Base-by-base conservation (phyloP, 2,113 vertebrate genomes). In the Zosterops japonicus region DNA sequence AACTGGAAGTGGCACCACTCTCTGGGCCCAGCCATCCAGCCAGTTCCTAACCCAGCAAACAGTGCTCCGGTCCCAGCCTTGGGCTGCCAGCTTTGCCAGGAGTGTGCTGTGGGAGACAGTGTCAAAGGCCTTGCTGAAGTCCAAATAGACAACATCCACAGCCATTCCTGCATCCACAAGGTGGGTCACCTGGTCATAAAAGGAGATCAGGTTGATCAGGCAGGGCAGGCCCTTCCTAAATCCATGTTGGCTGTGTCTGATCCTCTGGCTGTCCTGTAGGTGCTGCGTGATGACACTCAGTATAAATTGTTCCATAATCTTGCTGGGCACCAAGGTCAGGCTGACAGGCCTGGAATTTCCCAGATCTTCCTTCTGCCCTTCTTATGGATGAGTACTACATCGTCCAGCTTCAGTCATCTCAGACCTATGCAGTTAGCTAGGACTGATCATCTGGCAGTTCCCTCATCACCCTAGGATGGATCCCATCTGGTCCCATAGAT, bases 21-120 rank as follows among this genome's bases (percentile, higher is more conserved):
- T 42, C 59, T 28, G 31, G 47, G 10, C 46, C 16, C 0, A 0
- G 59, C 10, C 35, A 33, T 41, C 3, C 22, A 33, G 16, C 35
- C 74, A 41, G 17, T 52, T 63, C 8, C 1, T 20, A 50, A 33
- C 17, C 20, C 59, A 41, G 29, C 10, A 12, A 1, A 41, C 36
- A 33, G 9, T 13, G 29, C 8, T 22, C 29, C 75, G 17, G 10
- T n/a, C 29, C 75, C 50, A 77, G 46, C 29, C 3, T 0, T 10
- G 8, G 28, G 22, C 46, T 50, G 10, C 29, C 59, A n/a, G 59
- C 29, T 63, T 52, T 33, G 33, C 69, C 29, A 42, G 23, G 22
- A 64, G 9, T 8, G 2, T 47, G 28, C 28, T 47, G 42, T 33
- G 42, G 22, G 52, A 68, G 28, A 33, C 13, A 25, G 12, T 39